Percentiles rank a stretch among this genome's conserved stretches.
phyloP scores from a whole-genome alignment of 2,113 vertebrate species.

The Aix galericulata region DNA sequence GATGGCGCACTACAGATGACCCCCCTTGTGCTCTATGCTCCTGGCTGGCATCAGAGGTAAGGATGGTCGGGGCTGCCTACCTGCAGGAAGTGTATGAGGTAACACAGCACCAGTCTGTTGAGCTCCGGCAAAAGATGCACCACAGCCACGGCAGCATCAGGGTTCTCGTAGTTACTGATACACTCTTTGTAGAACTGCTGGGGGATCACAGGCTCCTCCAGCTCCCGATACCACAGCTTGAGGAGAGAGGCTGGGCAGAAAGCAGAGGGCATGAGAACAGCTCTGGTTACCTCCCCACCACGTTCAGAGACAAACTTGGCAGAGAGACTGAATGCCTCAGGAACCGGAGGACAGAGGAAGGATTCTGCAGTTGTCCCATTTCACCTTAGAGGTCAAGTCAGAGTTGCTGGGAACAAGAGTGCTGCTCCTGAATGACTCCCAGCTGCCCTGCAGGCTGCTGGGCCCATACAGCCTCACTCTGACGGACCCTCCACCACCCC shows the following conservation, averaged over 20 bases:
- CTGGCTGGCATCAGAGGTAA: fast-evolving
- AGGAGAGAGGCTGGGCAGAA: slow-evolving; percentile 84
- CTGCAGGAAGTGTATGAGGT: slow-evolving; percentile 93
- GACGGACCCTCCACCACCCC: background rate
- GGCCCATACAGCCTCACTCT: background rate
- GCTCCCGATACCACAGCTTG: slow-evolving; percentile 91
- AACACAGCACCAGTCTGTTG: slow-evolving; percentile 88
- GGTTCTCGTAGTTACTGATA: slow-evolving; percentile 88
- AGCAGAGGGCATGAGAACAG: background rate
- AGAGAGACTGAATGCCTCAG: background rate
- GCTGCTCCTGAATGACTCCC: background rate
- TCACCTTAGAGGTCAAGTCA: background rate
- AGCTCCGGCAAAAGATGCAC: slow-evolving; percentile 88
- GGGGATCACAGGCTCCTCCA: slow-evolving; percentile 91
- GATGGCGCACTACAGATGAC: background rate
- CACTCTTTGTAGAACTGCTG: slow-evolving; percentile 89
- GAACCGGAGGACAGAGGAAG: background rate
- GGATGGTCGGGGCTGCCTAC: slow-evolving; percentile 50
- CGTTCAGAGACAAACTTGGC: background rate
- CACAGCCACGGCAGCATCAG: slow-evolving; percentile 83
- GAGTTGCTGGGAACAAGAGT: background rate
- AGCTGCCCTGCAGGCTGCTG: background rate
- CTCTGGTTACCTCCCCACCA: background rate
- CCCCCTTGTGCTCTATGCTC: background rate
- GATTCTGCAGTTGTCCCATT: background rate